A percentile compares a stretch with the other conserved stretches of the same genome.
Conservation (phyloP, 2,113 vertebrate species). For the Xiphophorus maculatus region DNA sequence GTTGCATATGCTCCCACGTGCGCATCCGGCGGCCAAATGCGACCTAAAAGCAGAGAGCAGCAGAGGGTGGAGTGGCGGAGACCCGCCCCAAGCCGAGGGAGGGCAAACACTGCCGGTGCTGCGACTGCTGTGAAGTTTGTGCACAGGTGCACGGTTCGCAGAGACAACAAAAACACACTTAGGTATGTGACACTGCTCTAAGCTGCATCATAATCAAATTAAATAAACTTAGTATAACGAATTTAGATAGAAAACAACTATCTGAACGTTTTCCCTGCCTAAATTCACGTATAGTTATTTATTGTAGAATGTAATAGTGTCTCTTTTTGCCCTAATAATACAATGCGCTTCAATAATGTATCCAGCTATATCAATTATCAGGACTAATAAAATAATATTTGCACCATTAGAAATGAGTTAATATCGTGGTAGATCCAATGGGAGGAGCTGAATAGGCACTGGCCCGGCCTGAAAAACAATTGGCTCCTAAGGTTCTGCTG, state of each 20-base stretch:
- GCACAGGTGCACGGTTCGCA: slow-evolving; percentile 5
- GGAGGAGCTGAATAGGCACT: neutral
- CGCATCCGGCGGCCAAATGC: neutral
- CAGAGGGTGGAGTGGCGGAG: slow-evolving; percentile 1
- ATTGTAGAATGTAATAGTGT: too few species aligned
- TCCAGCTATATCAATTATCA: too few species aligned
- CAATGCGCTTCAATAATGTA: too few species aligned
- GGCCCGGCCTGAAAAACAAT: neutral
- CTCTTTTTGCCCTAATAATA: too few species aligned
- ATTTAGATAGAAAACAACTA: too few species aligned
- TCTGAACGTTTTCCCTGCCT: too few species aligned
- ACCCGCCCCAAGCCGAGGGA: slow-evolving; percentile 51
- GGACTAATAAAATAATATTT: too few species aligned
- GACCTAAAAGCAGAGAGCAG: slow-evolving; percentile 2
- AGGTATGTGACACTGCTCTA: too few species aligned
- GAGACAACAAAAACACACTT: neutral
- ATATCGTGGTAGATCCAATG: neutral
- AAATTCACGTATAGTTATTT: too few species aligned
- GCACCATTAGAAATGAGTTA: neutral
- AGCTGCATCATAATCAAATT: neutral
- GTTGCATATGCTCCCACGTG: slow-evolving; percentile 51
- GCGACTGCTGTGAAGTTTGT: neutral
- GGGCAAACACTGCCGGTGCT: neutral
- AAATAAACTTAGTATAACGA: too few species aligned
- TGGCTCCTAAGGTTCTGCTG: neutral